Conservation (phyloP, 1,140 invertebrate genomes). For the Himalopsyche phryganea region DNA sequence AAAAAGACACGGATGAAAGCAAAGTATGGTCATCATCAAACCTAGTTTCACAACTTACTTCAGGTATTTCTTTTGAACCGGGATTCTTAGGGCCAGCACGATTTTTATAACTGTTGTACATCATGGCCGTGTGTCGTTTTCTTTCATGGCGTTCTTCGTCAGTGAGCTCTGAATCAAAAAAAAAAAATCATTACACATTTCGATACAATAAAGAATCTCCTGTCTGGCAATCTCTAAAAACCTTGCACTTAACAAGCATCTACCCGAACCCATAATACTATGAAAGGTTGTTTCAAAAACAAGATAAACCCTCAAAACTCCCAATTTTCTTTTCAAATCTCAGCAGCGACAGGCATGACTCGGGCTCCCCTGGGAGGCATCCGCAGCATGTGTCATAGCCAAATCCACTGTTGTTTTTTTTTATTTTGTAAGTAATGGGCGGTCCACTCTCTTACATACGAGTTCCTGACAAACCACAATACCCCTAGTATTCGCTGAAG, state of each 20-base stretch:
- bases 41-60: too few relatives aligned
- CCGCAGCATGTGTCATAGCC: too few relatives aligned
- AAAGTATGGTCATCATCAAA: too few relatives aligned
- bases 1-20: too few relatives aligned
- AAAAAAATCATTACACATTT: not conserved
- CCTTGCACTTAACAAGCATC: too few relatives aligned
- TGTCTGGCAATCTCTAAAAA: not conserved
- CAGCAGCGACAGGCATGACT: not conserved
- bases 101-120: constrained; percentile 71
- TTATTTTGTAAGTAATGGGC: too few relatives aligned
- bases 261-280: too few relatives aligned
- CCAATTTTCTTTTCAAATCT: not conserved
- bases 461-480: too few relatives aligned
- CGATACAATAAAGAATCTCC: not conserved
- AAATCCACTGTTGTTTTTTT: too few relatives aligned
- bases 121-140: constrained; percentile 57
- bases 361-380: too few relatives aligned
- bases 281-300: not conserved
- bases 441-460: too few relatives aligned
- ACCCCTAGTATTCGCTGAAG: too few relatives aligned
- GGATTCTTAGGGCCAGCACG: constrained; percentile 73
- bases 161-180: constrained; percentile 43
- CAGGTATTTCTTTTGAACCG: constrained; percentile 78
- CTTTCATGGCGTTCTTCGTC: constrained; percentile 64
- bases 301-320: not conserved